Conservation (phyloP, 2,888 invertebrate species). For the Corbicula japonica region DNA sequence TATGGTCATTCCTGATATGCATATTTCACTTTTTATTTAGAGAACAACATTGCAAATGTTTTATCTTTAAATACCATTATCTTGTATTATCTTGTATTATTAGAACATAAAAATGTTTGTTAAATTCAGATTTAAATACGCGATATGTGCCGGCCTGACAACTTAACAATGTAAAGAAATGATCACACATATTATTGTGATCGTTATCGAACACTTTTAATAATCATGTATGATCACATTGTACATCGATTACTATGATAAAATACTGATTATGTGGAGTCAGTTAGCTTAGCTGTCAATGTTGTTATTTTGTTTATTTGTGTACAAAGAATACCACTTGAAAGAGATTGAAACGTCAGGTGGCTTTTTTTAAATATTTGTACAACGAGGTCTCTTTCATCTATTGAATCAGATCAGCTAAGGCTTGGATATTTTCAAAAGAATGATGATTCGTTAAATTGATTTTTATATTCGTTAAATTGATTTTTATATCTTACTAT, state of each 20-base stretch:
- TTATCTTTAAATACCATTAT: too few species aligned
- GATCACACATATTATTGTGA: conserved; percentile 25
- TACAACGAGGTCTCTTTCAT: not conserved
- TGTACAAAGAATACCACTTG: conserved; percentile 1
- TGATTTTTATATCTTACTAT: too few species aligned
- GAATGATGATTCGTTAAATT: too few species aligned
- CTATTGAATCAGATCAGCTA: not conserved
- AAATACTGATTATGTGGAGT: not conserved
- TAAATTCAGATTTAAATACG: conserved; percentile 20
- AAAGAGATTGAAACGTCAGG: conserved; percentile 3
- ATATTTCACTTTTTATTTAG: too few species aligned
- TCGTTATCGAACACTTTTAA: conserved; percentile 19
- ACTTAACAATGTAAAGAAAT: conserved; percentile 24
- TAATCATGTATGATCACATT: conserved; percentile 15
- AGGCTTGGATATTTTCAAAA: too few species aligned
- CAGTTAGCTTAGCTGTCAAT: not conserved
- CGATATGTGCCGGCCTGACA: conserved; percentile 21
- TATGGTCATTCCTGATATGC: too few species aligned
- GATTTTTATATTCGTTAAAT: too few species aligned
- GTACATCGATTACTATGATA: conserved; percentile 7
- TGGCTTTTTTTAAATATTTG: conserved; percentile 3
- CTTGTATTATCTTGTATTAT: too few species aligned
- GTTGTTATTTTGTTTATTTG: not conserved
- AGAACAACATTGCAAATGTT: too few species aligned
- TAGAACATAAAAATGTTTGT: not conserved